phyloP scores from a whole-genome alignment of 1,140 invertebrate genomes.

The Temnothorax curvispinosus region DNA sequence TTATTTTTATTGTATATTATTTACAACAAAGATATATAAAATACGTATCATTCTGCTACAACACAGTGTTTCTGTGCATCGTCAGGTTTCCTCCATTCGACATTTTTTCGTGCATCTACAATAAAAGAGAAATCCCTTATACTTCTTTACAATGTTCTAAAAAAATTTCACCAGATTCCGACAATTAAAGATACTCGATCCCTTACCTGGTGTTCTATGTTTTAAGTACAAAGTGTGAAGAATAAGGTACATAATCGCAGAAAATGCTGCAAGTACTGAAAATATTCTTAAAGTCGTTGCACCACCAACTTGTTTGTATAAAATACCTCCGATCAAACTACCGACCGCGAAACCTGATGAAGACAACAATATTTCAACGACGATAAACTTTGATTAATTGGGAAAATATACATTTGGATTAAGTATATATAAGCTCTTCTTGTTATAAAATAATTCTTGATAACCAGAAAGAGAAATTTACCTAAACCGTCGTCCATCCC shows the following conservation, averaged over 20 bases:
- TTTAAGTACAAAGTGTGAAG: conserved; percentile 84
- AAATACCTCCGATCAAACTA: conserved; percentile 87
- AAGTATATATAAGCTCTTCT: background rate
- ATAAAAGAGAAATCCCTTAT: conserved; percentile 19
- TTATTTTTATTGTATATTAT: background rate
- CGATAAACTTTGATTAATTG: background rate
- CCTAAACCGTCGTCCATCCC: conserved; percentile 93
- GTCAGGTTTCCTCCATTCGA: conserved; percentile 8
- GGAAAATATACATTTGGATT: background rate
- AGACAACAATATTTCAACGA: conserved; percentile 57
- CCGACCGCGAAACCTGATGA: conserved; percentile 88
- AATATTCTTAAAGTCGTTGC: conserved; percentile 86
- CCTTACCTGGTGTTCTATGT: conserved; percentile 77
- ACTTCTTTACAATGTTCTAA: background rate
- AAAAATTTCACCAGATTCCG: background rate
- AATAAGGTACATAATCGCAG: conserved; percentile 86
- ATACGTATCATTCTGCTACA: background rate
- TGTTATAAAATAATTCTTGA: background rate
- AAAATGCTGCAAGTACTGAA: conserved; percentile 84
- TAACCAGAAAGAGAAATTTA: conserved; percentile 76
- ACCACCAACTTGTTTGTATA: conserved; percentile 87
- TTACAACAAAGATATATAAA: conserved; percentile 7
- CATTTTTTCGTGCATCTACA: conserved; percentile 49
- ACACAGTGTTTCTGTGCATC: background rate
- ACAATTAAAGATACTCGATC: background rate